Evolutionary conservation across 2,797 vertebrate species (phyloP).

Genomic region (Pipistrellus nathusii): DNA sequence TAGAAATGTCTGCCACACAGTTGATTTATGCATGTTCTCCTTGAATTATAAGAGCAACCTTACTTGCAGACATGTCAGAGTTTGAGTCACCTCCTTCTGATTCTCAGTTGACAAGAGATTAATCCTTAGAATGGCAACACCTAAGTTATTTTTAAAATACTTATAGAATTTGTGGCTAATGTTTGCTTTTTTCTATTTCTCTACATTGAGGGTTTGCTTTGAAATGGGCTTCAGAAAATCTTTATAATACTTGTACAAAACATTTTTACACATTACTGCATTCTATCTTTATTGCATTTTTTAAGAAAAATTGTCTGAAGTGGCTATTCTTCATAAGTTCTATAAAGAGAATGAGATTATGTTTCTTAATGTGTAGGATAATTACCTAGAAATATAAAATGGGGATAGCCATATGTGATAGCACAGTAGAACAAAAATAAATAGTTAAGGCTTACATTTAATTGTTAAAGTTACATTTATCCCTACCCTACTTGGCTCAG

Average conservation of each 20-base stretch:
- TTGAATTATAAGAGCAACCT: neutral
- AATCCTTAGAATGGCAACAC: neutral
- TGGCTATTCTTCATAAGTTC: neutral
- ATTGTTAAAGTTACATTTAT: neutral
- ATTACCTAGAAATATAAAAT: neutral
- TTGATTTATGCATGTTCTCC: constrained; percentile 39
- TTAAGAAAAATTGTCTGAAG: neutral
- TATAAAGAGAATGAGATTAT: neutral
- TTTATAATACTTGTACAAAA: neutral
- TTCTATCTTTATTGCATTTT: neutral
- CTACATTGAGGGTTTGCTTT: neutral
- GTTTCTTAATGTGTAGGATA: neutral
- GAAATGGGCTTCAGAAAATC: neutral
- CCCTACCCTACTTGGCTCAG: too few relatives aligned
- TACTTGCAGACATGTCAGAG: neutral
- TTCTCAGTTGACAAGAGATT: neutral
- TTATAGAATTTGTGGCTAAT: neutral
- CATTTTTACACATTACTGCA: neutral
- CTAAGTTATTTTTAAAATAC: constrained; percentile 23
- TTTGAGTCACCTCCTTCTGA: neutral
- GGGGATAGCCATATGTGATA: neutral
- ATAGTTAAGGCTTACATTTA: neutral
- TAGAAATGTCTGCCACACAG: neutral
- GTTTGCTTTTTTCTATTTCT: neutral
- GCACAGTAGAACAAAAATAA: neutral